Percentiles rank a stretch among this genome's conserved stretches.
Evolutionary conservation across 2,113 vertebrate genomes (phyloP).

Genomic region (Nasalis larvatus): DNA sequence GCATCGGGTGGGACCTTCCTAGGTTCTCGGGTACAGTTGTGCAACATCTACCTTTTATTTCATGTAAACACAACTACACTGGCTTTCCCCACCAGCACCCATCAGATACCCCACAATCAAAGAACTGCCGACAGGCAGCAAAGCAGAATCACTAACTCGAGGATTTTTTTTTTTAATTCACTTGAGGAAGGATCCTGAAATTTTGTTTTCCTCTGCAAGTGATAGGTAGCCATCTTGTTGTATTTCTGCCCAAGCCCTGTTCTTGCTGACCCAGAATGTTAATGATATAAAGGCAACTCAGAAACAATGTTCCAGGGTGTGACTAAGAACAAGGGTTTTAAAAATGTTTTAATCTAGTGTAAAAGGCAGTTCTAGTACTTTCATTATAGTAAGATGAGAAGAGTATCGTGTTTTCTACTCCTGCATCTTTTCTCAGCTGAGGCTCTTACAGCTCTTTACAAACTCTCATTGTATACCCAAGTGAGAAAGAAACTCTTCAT

Average conservation of each 20-base stretch:
- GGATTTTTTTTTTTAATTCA: background rate
- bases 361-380: background rate
- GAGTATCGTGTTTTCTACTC: background rate
- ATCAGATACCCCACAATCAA: background rate
- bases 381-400: background rate
- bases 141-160: no score
- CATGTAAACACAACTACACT: background rate
- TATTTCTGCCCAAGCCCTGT: background rate
- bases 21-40: background rate
- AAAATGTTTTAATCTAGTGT: background rate
- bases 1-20: background rate
- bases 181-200: background rate
- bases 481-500: background rate
- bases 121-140: no score
- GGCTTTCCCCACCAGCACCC: background rate
- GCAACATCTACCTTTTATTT: background rate
- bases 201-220: background rate
- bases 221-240: background rate
- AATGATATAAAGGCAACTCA: constrained; percentile 27
- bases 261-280: constrained; percentile 12
- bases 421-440: background rate
- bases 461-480: background rate
- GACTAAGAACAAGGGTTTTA: background rate
- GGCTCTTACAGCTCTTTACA: background rate
- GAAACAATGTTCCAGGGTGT: background rate